These are phyloP conservation scores for Diabrotica virgifera DNA, from an alignment of 1,140 invertebrate species.

Conservation along the genomic window DNA sequence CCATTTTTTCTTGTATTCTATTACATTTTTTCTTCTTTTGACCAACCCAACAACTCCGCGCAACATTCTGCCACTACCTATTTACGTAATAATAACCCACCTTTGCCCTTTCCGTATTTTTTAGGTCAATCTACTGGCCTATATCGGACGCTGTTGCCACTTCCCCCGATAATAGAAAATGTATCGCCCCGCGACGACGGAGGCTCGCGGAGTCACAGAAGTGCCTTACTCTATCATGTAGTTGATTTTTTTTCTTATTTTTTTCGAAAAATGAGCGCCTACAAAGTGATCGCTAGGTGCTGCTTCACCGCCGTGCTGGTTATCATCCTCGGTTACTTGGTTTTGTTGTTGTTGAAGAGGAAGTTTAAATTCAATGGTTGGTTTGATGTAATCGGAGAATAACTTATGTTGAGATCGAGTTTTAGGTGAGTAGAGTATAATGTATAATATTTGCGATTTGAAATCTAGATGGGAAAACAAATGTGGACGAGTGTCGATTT, in stretches of 20 bases:
- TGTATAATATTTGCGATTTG: too few relatives aligned
- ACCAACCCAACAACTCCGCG: too few relatives aligned
- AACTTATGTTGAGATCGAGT: background rate
- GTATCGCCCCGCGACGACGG: background rate
- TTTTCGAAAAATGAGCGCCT: conserved; percentile 27
- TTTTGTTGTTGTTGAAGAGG: conserved; percentile 43
- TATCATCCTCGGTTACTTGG: conserved; percentile 42
- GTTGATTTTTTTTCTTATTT: background rate
- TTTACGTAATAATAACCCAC: too few relatives aligned
- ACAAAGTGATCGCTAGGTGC: conserved; percentile 39
- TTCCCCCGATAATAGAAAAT: background rate
- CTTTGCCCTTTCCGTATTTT: too few relatives aligned
- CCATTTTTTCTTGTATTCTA: too few relatives aligned
- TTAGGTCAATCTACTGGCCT: background rate
- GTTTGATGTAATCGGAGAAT: conserved; percentile 31
- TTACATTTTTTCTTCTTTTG: too few relatives aligned
- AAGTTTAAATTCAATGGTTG: conserved; percentile 44
- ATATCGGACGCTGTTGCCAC: background rate
- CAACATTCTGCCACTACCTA: too few relatives aligned
- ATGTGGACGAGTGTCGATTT: background rate
- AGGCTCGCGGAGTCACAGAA: background rate
- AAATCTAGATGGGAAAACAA: too few relatives aligned
- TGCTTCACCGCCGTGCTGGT: conserved; percentile 43
- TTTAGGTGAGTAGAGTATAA: too few relatives aligned
- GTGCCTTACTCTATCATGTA: background rate